These are phyloP conservation scores for Myiotriccus ornatus DNA, from an alignment of 2,797 vertebrate genomes.

Conservation along the genomic window DNA sequence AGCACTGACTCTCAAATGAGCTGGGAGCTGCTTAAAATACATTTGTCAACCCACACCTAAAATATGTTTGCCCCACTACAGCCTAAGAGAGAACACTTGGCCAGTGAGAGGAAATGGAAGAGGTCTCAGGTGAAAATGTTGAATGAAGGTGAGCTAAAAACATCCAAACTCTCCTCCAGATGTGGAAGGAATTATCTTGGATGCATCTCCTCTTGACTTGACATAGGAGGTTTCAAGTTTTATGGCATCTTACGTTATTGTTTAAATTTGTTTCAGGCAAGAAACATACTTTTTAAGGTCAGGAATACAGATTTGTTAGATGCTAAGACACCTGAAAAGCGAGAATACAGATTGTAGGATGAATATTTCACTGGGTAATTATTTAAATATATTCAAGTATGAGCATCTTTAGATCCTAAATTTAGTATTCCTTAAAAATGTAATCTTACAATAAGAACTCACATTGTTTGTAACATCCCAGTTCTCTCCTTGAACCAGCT, in stretches of 20 bases:
- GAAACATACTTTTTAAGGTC: constrained; percentile 67
- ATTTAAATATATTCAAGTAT: constrained; percentile 70
- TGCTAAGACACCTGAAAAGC: constrained; percentile 65
- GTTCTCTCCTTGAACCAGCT: neutral
- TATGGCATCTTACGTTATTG: constrained; percentile 58
- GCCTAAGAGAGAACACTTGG: neutral
- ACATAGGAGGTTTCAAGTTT: constrained; percentile 48
- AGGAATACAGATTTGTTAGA: constrained; percentile 55
- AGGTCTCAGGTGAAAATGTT: neutral
- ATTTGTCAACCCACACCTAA: neutral
- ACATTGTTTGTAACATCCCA: neutral
- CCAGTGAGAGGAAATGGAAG: neutral
- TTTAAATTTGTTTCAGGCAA: constrained; percentile 64
- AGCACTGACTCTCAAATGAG: neutral
- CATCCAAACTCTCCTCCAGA: neutral
- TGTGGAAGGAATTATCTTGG: constrained; percentile 2
- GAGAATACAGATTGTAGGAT: constrained; percentile 67
- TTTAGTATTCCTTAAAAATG: constrained; percentile 65
- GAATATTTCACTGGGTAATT: constrained; percentile 68
- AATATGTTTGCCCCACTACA: neutral
- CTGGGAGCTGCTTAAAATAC: neutral
- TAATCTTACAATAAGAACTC: constrained; percentile 50
- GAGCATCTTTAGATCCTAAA: constrained; percentile 65
- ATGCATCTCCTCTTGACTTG: constrained; percentile 1
- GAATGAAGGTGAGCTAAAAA: neutral